Evolutionary conservation across 2,113 vertebrate genomes (phyloP).

Genomic region (Fulica atra): DNA sequence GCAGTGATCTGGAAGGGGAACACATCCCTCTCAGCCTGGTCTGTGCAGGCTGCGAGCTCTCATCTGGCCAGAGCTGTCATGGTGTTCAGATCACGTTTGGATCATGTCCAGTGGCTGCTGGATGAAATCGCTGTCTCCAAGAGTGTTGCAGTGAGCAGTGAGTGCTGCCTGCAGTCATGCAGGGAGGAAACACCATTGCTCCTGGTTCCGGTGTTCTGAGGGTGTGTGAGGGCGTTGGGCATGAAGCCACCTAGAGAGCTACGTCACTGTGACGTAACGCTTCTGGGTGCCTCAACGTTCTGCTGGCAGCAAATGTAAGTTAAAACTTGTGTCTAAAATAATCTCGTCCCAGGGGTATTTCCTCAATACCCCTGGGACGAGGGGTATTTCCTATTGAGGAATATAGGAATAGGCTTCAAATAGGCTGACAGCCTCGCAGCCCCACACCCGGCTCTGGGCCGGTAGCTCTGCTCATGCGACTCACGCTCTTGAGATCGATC

Average conservation of each 20-base stretch:
- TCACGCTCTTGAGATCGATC: neutral
- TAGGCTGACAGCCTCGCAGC: accelerated
- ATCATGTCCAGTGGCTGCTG: neutral
- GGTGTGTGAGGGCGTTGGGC: neutral
- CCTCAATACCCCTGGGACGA: too few species aligned
- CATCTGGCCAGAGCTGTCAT: neutral
- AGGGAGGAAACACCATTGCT: neutral
- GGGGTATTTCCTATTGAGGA: too few species aligned
- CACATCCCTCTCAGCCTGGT: too few species aligned
- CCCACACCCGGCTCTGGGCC: neutral
- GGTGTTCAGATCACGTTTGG: neutral
- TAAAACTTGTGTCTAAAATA: neutral
- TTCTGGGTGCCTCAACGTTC: neutral
- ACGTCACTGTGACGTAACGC: neutral
- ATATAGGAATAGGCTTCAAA: too few species aligned
- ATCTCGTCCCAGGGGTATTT: neutral
- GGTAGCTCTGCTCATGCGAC: neutral
- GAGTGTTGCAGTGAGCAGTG: neutral
- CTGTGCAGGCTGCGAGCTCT: neutral
- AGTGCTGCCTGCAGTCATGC: neutral
- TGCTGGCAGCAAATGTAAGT: neutral
- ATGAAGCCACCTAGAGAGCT: neutral
- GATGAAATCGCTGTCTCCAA: neutral
- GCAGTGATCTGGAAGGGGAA: accelerated
- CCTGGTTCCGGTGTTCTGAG: neutral